These are phyloP conservation scores for Hypotaenidia philippensis DNA, from an alignment of 2,797 vertebrate genomes.

Conservation along the genomic window DNA sequence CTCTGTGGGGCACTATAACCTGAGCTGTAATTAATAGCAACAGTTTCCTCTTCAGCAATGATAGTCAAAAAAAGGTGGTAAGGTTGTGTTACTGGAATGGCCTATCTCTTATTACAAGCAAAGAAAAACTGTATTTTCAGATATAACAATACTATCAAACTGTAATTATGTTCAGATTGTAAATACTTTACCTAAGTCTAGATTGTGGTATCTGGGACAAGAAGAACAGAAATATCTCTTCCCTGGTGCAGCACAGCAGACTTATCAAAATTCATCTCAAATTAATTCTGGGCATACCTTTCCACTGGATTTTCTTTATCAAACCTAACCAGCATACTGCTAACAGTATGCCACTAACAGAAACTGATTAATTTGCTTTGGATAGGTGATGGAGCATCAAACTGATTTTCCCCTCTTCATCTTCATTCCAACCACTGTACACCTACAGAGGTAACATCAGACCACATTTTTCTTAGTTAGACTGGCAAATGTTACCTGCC, in stretches of 20 bases:
- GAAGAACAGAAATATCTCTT: neutral
- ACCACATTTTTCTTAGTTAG: neutral
- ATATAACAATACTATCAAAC: neutral
- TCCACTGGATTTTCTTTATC: neutral
- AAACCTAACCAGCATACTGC: neutral
- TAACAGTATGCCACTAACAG: neutral
- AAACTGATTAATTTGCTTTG: neutral
- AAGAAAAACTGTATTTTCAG: neutral
- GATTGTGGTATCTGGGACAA: neutral
- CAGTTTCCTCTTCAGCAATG: neutral
- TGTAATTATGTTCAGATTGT: neutral
- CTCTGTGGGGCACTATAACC: neutral
- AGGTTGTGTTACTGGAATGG: neutral
- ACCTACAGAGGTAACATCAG: neutral
- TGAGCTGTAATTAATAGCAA: neutral
- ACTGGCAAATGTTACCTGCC: neutral
- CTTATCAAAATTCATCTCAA: neutral
- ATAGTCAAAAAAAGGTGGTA: neutral
- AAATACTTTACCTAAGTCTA: neutral
- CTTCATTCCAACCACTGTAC: neutral
- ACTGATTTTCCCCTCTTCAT: neutral
- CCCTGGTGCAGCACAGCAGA: neutral
- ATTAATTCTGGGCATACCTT: neutral
- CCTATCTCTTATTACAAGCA: neutral
- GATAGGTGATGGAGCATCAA: neutral